phyloP scores from a whole-genome alignment of 1,140 invertebrate genomes.

The Achatina immaculata region DNA sequence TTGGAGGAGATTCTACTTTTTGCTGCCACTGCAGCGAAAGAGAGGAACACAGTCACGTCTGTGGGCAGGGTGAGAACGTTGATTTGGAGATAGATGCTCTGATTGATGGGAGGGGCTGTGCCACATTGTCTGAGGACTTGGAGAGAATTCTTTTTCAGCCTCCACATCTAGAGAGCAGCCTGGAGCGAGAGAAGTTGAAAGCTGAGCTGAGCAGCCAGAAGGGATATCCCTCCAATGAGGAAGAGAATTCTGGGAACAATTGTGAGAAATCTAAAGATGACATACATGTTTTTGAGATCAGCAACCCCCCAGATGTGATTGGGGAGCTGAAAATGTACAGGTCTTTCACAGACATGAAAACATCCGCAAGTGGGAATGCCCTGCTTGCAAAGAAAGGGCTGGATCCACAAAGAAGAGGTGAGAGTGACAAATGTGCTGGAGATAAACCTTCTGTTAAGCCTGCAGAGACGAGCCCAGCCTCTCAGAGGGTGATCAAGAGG shows the following conservation, averaged over 20 bases:
- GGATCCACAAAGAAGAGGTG: neutral
- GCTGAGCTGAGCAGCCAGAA: neutral
- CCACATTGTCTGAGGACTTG: conserved; percentile 50
- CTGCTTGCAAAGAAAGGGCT: conserved; percentile 29
- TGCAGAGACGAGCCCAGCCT: neutral
- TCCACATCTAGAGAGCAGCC: conserved; percentile 58
- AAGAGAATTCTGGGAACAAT: neutral
- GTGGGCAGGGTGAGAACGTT: conserved; percentile 55
- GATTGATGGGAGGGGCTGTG: conserved; percentile 49
- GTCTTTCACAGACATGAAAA: conserved; percentile 30
- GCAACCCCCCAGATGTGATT: conserved; percentile 28
- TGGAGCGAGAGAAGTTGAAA: conserved; percentile 30
- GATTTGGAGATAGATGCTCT: conserved; percentile 49
- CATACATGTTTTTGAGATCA: neutral
- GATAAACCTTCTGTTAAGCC: neutral
- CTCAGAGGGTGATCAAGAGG: neutral
- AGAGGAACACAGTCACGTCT: conserved; percentile 50
- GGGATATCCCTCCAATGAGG: neutral
- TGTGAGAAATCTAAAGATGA: neutral
- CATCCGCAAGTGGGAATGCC: conserved; percentile 30
- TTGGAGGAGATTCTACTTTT: conserved; percentile 5
- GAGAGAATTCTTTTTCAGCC: conserved; percentile 63
- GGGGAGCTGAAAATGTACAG: conserved; percentile 7
- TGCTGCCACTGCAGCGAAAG: neutral
- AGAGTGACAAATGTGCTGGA: neutral